These are phyloP conservation scores for Nothoprocta pentlandii DNA, from an alignment of 2,113 vertebrate genomes.

Conservation along the genomic window DNA sequence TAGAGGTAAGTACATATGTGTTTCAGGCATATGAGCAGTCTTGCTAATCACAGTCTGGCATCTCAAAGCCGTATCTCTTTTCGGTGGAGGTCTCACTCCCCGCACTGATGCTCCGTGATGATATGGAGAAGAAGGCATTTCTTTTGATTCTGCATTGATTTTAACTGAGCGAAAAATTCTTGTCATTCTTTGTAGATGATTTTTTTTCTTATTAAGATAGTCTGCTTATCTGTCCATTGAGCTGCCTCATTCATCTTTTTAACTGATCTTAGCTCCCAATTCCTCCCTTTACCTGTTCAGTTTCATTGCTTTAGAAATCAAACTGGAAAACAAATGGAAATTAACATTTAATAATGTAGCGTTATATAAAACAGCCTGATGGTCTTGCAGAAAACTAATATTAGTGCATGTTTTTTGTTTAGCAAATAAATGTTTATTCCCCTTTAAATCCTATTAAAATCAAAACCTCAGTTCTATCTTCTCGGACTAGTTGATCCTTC, in stretches of 20 bases:
- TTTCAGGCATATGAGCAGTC: not conserved
- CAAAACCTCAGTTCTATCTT: not conserved
- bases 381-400: not conserved
- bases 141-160: accelerated
- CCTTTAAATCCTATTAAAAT: not conserved
- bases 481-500: not conserved
- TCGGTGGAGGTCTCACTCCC: not conserved
- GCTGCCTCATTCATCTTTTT: not conserved
- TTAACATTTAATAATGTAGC: not conserved
- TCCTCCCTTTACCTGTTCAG: not conserved
- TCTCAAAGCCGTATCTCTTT: not conserved
- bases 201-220: not conserved
- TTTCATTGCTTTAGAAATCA: not conserved
- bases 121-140: not conserved
- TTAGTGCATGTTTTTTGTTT: not conserved
- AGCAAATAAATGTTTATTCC: not conserved
- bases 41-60: not conserved
- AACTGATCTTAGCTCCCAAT: not conserved
- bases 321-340: not conserved
- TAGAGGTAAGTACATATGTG: not conserved
- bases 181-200: not conserved
- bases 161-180: not conserved
- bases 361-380: not conserved
- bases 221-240: not conserved
- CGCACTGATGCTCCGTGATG: accelerated